A percentile compares a stretch with the other conserved stretches of the same genome.
These are phyloP conservation scores for Suillia variegata DNA, from an alignment of 2,888 invertebrate genomes.

Conservation along the genomic window DNA sequence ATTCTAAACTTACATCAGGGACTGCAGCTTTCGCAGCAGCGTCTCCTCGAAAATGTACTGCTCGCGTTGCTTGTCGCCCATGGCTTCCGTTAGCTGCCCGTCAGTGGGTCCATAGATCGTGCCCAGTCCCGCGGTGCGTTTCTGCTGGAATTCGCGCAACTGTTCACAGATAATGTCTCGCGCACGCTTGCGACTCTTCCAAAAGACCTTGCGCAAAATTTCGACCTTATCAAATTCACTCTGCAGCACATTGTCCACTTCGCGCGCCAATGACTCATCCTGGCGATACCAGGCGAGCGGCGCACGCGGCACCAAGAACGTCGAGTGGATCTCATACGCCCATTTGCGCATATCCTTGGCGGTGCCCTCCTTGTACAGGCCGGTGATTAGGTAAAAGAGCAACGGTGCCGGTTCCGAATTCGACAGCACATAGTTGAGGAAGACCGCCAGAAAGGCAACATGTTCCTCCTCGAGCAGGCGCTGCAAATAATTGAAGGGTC, in stretches of 20 bases:
- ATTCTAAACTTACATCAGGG: slow-evolving; percentile 65
- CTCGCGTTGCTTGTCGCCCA: slow-evolving; percentile 79
- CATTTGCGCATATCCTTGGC: slow-evolving; percentile 93
- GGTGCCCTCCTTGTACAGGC: slow-evolving; percentile 84
- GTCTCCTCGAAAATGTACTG: slow-evolving; percentile 75
- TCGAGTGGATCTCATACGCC: slow-evolving; percentile 99
- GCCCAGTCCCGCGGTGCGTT: slow-evolving; percentile 86
- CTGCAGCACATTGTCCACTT: slow-evolving; percentile 85
- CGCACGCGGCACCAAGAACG: slow-evolving; percentile 89
- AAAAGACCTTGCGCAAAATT: slow-evolving; percentile 84
- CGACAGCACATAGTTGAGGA: slow-evolving; percentile 87
- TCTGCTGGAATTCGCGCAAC: slow-evolving; percentile 70
- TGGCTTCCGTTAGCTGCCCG: slow-evolving; percentile 76
- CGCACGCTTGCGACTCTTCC: slow-evolving; percentile 79
- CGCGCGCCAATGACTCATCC: slow-evolving; percentile 81
- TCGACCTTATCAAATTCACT: slow-evolving; percentile 90
- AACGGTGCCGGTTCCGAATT: slow-evolving; percentile 77
- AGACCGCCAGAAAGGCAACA: slow-evolving; percentile 86
- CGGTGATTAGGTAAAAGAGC: slow-evolving; percentile 85
- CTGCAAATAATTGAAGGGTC: slow-evolving; percentile 85
- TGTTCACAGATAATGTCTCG: slow-evolving; percentile 59
- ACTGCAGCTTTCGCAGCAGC: slow-evolving; percentile 74
- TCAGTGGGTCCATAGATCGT: slow-evolving; percentile 89
- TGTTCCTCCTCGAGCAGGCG: slow-evolving; percentile 80
- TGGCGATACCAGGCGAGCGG: slow-evolving; percentile 59